These are phyloP conservation scores for Pampusana beccarii DNA, from an alignment of 2,113 vertebrate species.

Conservation along the genomic window DNA sequence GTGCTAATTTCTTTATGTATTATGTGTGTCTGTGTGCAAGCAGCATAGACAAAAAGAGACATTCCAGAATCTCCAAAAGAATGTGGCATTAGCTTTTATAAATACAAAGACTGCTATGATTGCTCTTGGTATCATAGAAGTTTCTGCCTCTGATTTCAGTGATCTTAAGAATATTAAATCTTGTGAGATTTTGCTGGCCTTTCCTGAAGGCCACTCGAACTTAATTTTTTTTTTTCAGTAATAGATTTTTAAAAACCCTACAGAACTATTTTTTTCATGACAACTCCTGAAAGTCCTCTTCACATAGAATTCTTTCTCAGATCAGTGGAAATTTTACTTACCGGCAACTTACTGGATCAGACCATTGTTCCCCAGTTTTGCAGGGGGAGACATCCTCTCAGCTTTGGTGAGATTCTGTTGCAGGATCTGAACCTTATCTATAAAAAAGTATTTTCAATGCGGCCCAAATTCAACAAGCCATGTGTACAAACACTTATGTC, in stretches of 20 bases:
- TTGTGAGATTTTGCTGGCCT: background rate
- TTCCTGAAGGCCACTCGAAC: background rate
- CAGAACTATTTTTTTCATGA: background rate
- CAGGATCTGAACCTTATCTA: background rate
- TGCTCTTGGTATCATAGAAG: background rate
- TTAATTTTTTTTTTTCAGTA: background rate
- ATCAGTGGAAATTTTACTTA: background rate
- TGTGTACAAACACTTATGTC: background rate
- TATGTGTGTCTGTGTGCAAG: background rate
- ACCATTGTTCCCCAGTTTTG: background rate
- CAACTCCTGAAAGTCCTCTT: background rate
- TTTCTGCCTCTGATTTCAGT: background rate
- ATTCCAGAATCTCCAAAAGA: background rate
- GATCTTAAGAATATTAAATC: background rate
- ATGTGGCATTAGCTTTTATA: background rate
- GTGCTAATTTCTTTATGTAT: background rate
- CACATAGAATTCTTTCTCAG: background rate
- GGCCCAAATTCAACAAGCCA: background rate
- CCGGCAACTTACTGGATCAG: accelerated
- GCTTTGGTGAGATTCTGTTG: background rate
- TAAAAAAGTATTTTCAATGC: background rate
- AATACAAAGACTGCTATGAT: background rate
- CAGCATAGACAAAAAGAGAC: background rate
- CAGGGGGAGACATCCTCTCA: background rate
- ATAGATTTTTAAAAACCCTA: accelerated